These are phyloP conservation scores for Bucorvus abyssinicus DNA, from an alignment of 2,797 vertebrate species.

Conservation along the genomic window DNA sequence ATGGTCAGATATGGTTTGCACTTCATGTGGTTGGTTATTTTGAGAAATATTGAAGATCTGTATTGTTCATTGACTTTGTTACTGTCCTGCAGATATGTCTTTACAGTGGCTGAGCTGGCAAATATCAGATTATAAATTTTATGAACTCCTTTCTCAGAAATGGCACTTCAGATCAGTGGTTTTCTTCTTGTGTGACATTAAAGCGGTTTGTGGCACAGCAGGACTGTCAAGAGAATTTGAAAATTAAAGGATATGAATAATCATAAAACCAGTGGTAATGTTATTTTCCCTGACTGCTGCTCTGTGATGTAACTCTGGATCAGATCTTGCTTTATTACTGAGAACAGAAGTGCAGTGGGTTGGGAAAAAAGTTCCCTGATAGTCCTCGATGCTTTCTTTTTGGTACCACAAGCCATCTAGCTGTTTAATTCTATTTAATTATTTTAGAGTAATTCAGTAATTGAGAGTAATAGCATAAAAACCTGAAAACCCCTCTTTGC, in stretches of 20 bases:
- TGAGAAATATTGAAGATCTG: neutral
- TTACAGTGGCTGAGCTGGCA: neutral
- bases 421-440: neutral
- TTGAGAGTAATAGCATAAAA: neutral
- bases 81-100: neutral
- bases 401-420: neutral
- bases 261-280: neutral
- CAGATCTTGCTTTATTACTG: neutral
- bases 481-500: neutral
- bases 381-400: neutral
- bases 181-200: constrained; percentile 23
- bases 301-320: neutral
- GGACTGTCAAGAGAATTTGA: constrained; percentile 3
- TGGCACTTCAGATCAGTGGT: neutral
- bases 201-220: constrained; percentile 9
- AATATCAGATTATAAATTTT: neutral
- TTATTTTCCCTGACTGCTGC: constrained; percentile 20
- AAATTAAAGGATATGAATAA: constrained; percentile 30
- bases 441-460: neutral
- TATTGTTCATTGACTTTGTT: neutral
- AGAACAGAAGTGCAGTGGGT: neutral
- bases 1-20: neutral
- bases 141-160: constrained; percentile 1
- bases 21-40: neutral
- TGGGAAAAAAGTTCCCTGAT: neutral